Percentiles rank a stretch among this genome's conserved stretches.
Conservation (phyloP, 2,797 vertebrate species). For the Pelobates cultripes region DNA sequence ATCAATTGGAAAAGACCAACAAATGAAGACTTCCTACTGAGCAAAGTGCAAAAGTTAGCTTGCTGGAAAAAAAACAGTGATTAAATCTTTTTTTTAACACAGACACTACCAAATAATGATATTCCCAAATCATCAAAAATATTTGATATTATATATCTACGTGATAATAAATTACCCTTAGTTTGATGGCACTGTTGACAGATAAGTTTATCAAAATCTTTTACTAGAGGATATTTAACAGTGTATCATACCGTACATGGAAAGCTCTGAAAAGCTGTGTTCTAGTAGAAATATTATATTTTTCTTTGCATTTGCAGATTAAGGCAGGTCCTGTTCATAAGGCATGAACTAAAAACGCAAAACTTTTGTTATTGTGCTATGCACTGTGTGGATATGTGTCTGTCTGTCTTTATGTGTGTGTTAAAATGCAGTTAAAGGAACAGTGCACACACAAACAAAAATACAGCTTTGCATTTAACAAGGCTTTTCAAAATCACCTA, state of each 20-base stretch:
- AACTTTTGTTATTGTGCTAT: too few relatives aligned
- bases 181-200: background rate
- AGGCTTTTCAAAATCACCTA: too few relatives aligned
- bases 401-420: background rate
- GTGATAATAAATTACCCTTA: background rate
- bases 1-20: slow-evolving; percentile 35
- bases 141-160: background rate
- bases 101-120: background rate
- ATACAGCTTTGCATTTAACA: background rate
- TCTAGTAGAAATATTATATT: too few relatives aligned
- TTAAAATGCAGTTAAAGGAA: too few relatives aligned
- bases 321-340: background rate
- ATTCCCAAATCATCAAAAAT: background rate
- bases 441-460: too few relatives aligned
- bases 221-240: too few relatives aligned
- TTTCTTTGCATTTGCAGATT: background rate
- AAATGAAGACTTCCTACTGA: slow-evolving; percentile 42
- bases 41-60: slow-evolving; percentile 4
- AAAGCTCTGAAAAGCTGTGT: too few relatives aligned
- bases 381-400: background rate
- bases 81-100: background rate
- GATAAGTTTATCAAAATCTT: too few relatives aligned
- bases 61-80: slow-evolving; percentile 18
- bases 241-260: too few relatives aligned
- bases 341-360: too few relatives aligned